These are phyloP conservation scores for Coracias cyanogaster DNA, from an alignment of 2,797 vertebrate species.

Conservation along the genomic window DNA sequence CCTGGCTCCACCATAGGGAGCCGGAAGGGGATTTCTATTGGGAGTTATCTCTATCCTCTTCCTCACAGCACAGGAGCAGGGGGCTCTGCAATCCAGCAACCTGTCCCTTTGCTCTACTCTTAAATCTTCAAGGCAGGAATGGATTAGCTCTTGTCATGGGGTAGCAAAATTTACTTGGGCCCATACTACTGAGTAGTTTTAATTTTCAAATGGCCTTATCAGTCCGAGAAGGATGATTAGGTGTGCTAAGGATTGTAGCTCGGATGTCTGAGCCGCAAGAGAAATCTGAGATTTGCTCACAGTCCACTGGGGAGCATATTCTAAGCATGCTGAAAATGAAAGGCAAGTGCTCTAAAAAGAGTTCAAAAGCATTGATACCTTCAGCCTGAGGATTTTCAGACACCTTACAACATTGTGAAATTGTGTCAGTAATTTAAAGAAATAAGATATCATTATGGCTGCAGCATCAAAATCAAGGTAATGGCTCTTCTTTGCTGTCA, in stretches of 20 bases:
- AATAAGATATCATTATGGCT: not conserved
- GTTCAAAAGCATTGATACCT: not conserved
- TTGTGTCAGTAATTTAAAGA: conserved; percentile 3
- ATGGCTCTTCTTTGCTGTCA: not conserved
- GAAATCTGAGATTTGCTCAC: not conserved
- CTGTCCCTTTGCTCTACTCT: not conserved
- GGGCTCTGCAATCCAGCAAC: not conserved
- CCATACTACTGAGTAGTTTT: not conserved
- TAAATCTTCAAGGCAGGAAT: rapidly evolving
- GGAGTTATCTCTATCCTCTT: not conserved
- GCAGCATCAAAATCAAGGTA: not conserved
- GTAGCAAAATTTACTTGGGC: not conserved
- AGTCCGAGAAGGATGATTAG: not conserved
- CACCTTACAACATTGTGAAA: not conserved
- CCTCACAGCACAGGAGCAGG: not conserved
- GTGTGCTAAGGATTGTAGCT: not conserved
- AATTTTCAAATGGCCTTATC: not conserved
- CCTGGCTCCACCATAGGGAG: not conserved
- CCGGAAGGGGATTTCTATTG: not conserved
- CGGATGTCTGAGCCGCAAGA: not conserved
- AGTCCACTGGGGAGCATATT: not conserved
- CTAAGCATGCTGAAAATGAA: not conserved
- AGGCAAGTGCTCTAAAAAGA: not conserved
- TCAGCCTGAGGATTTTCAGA: not conserved
- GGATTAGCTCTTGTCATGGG: not conserved